A percentile compares a stretch with the other conserved stretches of the same genome.
Conservation (phyloP, 2,113 vertebrate species). For the Ptyas mucosa region DNA sequence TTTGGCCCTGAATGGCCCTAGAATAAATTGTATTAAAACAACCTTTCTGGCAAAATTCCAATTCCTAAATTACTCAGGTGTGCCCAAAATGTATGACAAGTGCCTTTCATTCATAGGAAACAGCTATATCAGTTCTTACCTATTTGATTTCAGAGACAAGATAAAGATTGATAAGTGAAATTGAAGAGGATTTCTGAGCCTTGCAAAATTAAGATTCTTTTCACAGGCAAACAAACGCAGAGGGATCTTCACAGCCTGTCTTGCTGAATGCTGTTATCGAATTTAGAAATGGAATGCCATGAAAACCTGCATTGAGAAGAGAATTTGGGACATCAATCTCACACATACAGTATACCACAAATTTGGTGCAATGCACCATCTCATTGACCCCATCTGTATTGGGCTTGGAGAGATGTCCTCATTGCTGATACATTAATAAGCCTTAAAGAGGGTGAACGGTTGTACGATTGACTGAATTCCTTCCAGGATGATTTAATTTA, state of each 20-base stretch:
- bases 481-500: neutral
- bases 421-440: neutral
- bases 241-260: neutral
- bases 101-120: neutral
- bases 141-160: neutral
- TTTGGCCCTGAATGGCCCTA: neutral
- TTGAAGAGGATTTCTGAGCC: neutral
- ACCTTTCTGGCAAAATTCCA: neutral
- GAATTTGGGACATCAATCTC: neutral
- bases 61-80: neutral
- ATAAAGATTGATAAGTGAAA: neutral
- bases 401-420: neutral
- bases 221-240: neutral
- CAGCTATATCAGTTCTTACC: neutral
- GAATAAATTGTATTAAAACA: neutral
- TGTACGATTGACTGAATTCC: neutral
- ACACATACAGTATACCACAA: neutral
- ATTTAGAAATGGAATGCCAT: neutral
- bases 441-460: neutral
- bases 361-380: neutral
- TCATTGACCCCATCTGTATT: neutral
- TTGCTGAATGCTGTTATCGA: neutral
- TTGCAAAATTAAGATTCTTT: neutral
- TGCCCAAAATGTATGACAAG: neutral
- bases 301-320: neutral